Base-by-base conservation (phyloP, 2,888 invertebrate species). In the Macaria liturata region DNA sequence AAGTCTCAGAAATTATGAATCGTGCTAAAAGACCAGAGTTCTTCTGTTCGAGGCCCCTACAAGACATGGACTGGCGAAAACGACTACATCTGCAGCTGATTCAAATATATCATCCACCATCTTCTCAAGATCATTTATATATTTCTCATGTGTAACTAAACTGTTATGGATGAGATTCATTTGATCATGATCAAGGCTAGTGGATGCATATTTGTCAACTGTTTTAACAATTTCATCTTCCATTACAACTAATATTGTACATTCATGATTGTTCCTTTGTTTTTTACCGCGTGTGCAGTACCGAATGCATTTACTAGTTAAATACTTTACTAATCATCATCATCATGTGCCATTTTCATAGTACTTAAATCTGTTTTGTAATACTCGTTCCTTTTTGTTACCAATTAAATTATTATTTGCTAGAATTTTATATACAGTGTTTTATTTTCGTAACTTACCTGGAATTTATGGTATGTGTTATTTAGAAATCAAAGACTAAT, bases 281-380 rank as follows among this genome's bases (percentile, higher is more conserved):
- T 59, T 60, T 20, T 68, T 64, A 61, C 61, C 61, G 39, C 32
- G 31, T 66, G 59, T 61, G 57, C 52, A 69, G 78, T 81, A 82
- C 78, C 82, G 65, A 71, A 65, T 79, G 80, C 83, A 83, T 83
- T 83, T 82, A 79, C 65, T 63, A 64, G 66, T 65, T 66, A 70
- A 68, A 54, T 59, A 59, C 61, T 64, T 9, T 65, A 75, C 71
- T 76, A 73, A 74, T 68, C 65, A 32, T 55, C 55, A 74, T 68
- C 66, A 32, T 55, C 59, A 71, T 74, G 81, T 81, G 80, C 77
- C 83, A 80, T 69, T 71, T 42, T 62, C 62, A 74, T 62, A 64
- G 64, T 72, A 59, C 47, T 32, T 58, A 59, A 32, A 46, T 51
- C 40, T 72, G 68, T 67, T 69, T 65, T 71, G 59, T 75, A 71